Evolutionary conservation across 2,113 vertebrate genomes (phyloP).

Genomic region (Cololabis saira): DNA sequence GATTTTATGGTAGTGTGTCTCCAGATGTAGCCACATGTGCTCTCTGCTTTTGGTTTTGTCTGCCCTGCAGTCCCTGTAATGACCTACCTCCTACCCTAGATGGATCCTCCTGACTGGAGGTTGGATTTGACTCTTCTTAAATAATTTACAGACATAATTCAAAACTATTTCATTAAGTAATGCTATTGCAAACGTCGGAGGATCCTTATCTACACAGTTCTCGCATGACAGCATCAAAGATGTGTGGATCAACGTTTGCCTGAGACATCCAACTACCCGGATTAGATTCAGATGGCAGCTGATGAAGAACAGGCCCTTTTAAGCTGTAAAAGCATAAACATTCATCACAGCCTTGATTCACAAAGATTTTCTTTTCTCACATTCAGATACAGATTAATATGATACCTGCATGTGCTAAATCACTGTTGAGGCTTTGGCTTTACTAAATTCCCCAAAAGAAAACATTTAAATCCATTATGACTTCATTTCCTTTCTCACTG

Average conservation of each 20-base stretch:
- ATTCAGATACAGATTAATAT: neutral
- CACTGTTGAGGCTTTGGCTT: neutral
- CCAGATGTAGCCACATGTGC: constrained; percentile 59
- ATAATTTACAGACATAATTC: constrained; percentile 21
- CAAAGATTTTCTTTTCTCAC: neutral
- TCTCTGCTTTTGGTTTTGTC: constrained; percentile 65
- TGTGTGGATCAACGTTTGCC: constrained; percentile 42
- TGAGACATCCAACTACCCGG: constrained; percentile 18
- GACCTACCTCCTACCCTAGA: constrained; percentile 38
- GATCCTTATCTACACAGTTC: neutral
- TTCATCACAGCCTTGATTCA: constrained; percentile 33
- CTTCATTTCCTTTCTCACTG: too few relatives aligned
- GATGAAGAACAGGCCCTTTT: constrained; percentile 50
- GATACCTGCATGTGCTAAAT: constrained; percentile 2
- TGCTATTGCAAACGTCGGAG: constrained; percentile 16
- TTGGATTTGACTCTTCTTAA: constrained; percentile 4
- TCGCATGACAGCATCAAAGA: constrained; percentile 45
- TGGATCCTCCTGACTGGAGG: constrained; percentile 32
- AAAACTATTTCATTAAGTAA: constrained; percentile 21
- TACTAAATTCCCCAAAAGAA: too few relatives aligned
- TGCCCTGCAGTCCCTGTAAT: constrained; percentile 18
- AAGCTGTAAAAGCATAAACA: constrained; percentile 39
- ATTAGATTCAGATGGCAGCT: constrained; percentile 63
- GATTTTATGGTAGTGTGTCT: constrained; percentile 53
- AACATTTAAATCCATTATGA: too few relatives aligned